These are phyloP conservation scores for Drosophila ezoana DNA, from an alignment of 2,888 invertebrate genomes.

Conservation along the genomic window DNA sequence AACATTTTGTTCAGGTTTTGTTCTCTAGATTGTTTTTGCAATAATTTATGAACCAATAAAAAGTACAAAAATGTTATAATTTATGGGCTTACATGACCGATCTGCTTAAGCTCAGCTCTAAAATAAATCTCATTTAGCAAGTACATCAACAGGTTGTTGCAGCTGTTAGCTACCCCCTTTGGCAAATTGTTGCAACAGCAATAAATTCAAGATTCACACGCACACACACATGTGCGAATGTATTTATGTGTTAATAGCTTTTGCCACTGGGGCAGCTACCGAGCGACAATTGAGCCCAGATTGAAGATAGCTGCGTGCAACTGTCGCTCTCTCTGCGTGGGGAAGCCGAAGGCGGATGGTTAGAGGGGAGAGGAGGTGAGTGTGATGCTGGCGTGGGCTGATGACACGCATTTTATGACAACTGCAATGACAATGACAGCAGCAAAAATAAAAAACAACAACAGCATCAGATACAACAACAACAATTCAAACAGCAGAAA, in stretches of 20 bases:
- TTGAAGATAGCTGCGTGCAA: slow-evolving; percentile 17
- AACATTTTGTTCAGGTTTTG: not conserved
- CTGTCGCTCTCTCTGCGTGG: not conserved
- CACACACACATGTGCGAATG: not conserved
- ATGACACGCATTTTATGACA: slow-evolving; percentile 73
- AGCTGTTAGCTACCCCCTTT: not conserved
- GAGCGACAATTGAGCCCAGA: slow-evolving; percentile 36
- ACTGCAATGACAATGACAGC: slow-evolving; percentile 60
- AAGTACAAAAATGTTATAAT: no score
- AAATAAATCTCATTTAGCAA: not conserved
- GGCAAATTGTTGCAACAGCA: slow-evolving; percentile 7
- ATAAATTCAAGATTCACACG: slow-evolving; percentile 38
- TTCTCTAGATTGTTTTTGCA: not conserved
- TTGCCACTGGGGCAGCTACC: slow-evolving; percentile 1
- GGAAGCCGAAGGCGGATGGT: not conserved
- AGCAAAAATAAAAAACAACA: slow-evolving; percentile 8
- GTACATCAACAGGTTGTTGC: slow-evolving; percentile 35
- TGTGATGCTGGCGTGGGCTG: slow-evolving; percentile 39
- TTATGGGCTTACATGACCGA: no score
- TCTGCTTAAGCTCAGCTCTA: no score
- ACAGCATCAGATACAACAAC: slow-evolving; percentile 13
- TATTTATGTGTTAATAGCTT: slow-evolving; percentile 49
- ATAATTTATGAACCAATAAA: not conserved
- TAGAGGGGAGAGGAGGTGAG: not conserved
- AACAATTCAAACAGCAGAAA: slow-evolving; percentile 26